Conservation (phyloP, 2,888 invertebrate genomes). For the Eilema sororculum region DNA sequence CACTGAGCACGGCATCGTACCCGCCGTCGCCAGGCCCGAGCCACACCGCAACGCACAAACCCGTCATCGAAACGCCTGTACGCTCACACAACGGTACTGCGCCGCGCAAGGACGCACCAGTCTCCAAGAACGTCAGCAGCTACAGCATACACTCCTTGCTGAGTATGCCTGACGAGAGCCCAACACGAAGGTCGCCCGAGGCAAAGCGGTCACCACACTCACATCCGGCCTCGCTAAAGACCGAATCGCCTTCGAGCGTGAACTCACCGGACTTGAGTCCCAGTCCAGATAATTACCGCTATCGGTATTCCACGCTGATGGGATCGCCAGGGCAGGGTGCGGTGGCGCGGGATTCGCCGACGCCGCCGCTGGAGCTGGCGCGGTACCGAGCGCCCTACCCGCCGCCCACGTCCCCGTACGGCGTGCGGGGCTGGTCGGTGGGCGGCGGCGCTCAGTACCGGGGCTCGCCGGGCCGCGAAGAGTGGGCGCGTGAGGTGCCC, state of each 20-base stretch:
- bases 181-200: slow-evolving; percentile 73
- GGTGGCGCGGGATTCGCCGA: slow-evolving; percentile 70
- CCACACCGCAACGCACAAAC: slow-evolving; percentile 56
- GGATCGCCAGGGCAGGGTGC: slow-evolving; percentile 69
- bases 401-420: slow-evolving; percentile 63
- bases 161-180: slow-evolving; percentile 87
- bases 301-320: slow-evolving; percentile 72
- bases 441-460: slow-evolving; percentile 55
- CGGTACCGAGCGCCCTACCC: slow-evolving; percentile 75
- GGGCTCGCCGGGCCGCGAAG: slow-evolving; percentile 60
- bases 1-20: slow-evolving; percentile 76
- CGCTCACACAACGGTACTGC: slow-evolving; percentile 66
- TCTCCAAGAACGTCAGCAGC: slow-evolving; percentile 88
- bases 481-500: slow-evolving; percentile 69
- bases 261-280: slow-evolving; percentile 80
- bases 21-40: slow-evolving; percentile 66
- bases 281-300: slow-evolving; percentile 77
- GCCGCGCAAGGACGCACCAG: slow-evolving; percentile 66
- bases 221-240: slow-evolving; percentile 72
- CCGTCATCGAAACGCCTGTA: slow-evolving; percentile 52
- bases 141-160: slow-evolving; percentile 95
- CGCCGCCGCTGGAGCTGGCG: slow-evolving; percentile 66
- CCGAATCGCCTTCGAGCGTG: slow-evolving; percentile 77
- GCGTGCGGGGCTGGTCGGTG: slow-evolving; percentile 47
- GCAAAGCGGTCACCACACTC: slow-evolving; percentile 77